phyloP scores from a whole-genome alignment of 2,888 invertebrate genomes.

The Rhamnusium bicolor region DNA sequence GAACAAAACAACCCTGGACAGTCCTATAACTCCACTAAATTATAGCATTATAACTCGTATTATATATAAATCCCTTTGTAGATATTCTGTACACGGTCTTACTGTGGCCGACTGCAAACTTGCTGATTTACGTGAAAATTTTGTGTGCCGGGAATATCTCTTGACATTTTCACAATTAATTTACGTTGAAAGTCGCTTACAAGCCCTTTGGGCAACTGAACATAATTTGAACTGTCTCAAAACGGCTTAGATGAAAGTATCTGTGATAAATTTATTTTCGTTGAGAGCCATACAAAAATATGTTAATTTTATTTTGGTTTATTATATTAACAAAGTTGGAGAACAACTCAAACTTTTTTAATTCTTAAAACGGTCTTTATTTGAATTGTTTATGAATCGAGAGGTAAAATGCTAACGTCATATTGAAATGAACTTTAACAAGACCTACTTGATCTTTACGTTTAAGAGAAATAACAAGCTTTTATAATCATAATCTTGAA shows the following conservation, averaged over 20 bases:
- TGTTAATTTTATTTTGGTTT: conserved; percentile 15
- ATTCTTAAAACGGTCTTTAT: conserved; percentile 31
- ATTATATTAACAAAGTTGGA: conserved; percentile 37
- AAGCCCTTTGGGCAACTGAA: conserved; percentile 52
- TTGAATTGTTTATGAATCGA: neutral
- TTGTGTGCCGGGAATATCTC: conserved; percentile 53
- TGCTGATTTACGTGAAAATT: conserved; percentile 53
- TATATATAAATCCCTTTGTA: conserved; percentile 52
- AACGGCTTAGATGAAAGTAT: conserved; percentile 18
- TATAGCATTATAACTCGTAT: conserved; percentile 41
- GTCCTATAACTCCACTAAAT: conserved; percentile 42
- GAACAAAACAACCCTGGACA: conserved; percentile 21
- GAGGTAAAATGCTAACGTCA: no score
- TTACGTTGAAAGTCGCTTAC: conserved; percentile 57
- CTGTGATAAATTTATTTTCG: conserved; percentile 22
- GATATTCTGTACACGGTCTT: conserved; percentile 51
- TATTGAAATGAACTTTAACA: no score
- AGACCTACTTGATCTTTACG: no score
- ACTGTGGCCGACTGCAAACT: conserved; percentile 48
- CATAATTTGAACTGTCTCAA: conserved; percentile 54
- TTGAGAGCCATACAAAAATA: neutral
- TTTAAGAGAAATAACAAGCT: no score
- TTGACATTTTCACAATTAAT: conserved; percentile 60
- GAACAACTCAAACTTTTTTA: conserved; percentile 33
- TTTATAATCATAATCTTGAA: no score